These are phyloP conservation scores for Astreopora myriophthalma DNA, from an alignment of 64 coral and sea anemone species.

Conservation along the genomic window DNA sequence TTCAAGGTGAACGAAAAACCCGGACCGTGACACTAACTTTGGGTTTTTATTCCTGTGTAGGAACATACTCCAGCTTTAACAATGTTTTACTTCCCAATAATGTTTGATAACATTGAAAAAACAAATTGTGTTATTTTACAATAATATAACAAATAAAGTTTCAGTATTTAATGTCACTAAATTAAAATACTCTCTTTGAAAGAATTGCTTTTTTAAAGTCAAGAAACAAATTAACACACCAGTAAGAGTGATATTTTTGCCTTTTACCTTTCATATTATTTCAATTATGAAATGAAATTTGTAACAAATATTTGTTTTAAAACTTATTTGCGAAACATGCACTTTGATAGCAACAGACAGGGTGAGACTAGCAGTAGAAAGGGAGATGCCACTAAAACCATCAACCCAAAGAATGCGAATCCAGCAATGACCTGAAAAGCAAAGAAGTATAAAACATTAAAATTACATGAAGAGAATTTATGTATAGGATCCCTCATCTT, in stretches of 20 bases:
- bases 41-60: no score
- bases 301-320: neutral
- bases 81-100: no score
- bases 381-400: conserved; percentile 93
- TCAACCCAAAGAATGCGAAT: conserved; percentile 90
- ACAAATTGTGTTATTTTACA: no score
- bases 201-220: neutral
- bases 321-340: conserved; percentile 66
- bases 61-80: no score
- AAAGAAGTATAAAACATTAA: neutral
- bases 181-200: neutral
- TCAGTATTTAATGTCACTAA: no score
- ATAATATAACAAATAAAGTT: no score
- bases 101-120: neutral
- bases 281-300: neutral
- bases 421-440: conserved; percentile 90
- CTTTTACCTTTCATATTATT: neutral
- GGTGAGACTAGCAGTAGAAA: conserved; percentile 82
- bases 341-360: conserved; percentile 82
- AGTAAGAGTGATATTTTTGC: neutral
- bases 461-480: neutral
- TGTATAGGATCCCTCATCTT: no score
- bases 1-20: no score
- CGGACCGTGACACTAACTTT: no score
- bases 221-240: neutral